phyloP scores from a whole-genome alignment of 64 coral and sea anemone genomes.

The Stylophora pistillata region DNA sequence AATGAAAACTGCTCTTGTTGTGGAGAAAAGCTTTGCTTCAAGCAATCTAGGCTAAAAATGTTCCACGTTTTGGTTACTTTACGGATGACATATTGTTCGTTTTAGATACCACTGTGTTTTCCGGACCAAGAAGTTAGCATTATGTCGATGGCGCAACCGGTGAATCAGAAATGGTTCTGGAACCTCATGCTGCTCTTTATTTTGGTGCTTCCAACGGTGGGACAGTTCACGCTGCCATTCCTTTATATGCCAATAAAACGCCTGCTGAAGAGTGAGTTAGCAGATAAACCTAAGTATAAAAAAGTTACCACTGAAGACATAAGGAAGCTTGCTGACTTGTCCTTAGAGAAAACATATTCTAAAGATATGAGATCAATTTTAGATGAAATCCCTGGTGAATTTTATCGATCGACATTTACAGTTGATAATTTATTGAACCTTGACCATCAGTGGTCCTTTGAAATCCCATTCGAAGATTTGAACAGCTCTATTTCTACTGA shows the following conservation, averaged over 20 bases:
- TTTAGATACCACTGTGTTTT: background rate
- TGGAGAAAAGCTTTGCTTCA: no score
- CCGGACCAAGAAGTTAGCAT: background rate
- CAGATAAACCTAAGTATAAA: accelerated
- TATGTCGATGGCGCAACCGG: background rate
- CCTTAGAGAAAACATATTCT: background rate
- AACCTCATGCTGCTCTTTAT: background rate
- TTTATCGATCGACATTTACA: background rate
- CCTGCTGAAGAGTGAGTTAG: accelerated
- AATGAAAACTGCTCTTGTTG: no score
- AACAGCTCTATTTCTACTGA: background rate
- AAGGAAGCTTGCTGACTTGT: background rate
- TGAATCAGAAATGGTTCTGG: background rate
- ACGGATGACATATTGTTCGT: background rate
- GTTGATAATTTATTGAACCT: background rate
- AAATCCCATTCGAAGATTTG: background rate
- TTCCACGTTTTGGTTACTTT: no score
- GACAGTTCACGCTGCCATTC: conserved; percentile 9
- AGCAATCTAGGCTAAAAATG: no score
- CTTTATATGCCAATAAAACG: conserved; percentile 1
- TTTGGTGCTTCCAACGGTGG: background rate
- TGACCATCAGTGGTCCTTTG: background rate
- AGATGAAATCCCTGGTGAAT: background rate
- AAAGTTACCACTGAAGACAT: background rate
- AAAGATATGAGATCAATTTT: background rate